A percentile compares a stretch with the other conserved stretches of the same genome.
Conservation (phyloP, 2,113 vertebrate genomes). For the Laterallus jamaicensis region DNA sequence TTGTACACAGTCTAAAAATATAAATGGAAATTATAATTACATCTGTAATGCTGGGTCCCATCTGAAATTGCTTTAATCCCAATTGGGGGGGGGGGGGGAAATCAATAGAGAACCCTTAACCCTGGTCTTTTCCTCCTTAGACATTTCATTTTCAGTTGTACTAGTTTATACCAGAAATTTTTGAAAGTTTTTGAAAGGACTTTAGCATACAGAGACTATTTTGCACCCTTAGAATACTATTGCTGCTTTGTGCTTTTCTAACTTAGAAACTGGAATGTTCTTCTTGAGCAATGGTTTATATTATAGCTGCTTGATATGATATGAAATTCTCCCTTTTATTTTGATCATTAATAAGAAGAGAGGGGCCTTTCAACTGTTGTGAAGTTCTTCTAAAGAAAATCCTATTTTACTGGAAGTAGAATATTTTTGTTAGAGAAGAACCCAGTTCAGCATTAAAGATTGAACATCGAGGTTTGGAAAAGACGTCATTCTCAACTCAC, state of each 20-base stretch:
- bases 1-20: slow-evolving; percentile 61
- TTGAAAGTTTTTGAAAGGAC: not conserved
- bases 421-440: not conserved
- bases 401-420: not conserved
- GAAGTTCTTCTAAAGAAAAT: not conserved
- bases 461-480: not conserved
- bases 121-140: slow-evolving; percentile 18
- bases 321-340: not conserved
- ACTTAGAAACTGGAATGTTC: not conserved
- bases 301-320: not conserved
- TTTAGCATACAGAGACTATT: not conserved
- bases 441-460: not conserved
- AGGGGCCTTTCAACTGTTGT: not conserved
- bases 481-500: not conserved
- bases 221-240: not conserved
- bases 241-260: slow-evolving; percentile 3
- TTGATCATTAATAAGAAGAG: not conserved
- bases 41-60: slow-evolving; percentile 39
- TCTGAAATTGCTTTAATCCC: slow-evolving; percentile 61
- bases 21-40: slow-evolving; percentile 57
- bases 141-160: not conserved
- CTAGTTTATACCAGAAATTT: not conserved
- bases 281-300: not conserved
- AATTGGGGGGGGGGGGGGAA: not conserved
- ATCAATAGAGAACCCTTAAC: slow-evolving; percentile 34